Evolutionary conservation across 2,113 vertebrate species (phyloP).

Genomic region (Scartelaos histophorus): DNA sequence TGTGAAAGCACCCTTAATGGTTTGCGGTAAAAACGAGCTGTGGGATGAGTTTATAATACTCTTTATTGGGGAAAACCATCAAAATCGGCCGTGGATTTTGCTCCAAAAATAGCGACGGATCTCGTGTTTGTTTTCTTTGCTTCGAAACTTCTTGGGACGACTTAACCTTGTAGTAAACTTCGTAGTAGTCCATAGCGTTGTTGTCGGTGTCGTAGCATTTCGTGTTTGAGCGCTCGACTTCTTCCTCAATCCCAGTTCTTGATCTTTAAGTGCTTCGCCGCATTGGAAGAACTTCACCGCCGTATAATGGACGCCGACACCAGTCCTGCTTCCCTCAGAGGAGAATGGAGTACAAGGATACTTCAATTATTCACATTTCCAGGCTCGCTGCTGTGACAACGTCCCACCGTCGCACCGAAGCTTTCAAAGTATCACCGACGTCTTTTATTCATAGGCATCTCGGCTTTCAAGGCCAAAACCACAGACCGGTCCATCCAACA

Average conservation of each 20-base stretch:
- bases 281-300: slow-evolving; percentile 52
- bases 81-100: too few species aligned
- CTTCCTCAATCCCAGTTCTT: slow-evolving; percentile 47
- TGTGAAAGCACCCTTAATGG: too few species aligned
- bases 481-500: slow-evolving; percentile 5
- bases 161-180: neutral
- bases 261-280: slow-evolving; percentile 60
- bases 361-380: slow-evolving; percentile 77
- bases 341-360: slow-evolving; percentile 57
- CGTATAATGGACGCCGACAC: slow-evolving; percentile 54
- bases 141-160: neutral
- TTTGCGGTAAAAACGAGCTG: too few species aligned
- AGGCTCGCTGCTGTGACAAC: slow-evolving; percentile 71
- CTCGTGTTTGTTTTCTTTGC: neutral
- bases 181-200: slow-evolving; percentile 19
- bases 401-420: slow-evolving; percentile 49
- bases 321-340: slow-evolving; percentile 37
- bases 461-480: slow-evolving; percentile 66
- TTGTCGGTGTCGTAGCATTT: slow-evolving; percentile 24
- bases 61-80: too few species aligned
- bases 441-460: slow-evolving; percentile 69
- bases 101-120: too few species aligned
- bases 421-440: slow-evolving; percentile 51
- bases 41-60: too few species aligned
- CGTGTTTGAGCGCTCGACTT: slow-evolving; percentile 44